Evolutionary conservation across 2,797 vertebrate species (phyloP).

Genomic region (Pelodytes ibericus): DNA sequence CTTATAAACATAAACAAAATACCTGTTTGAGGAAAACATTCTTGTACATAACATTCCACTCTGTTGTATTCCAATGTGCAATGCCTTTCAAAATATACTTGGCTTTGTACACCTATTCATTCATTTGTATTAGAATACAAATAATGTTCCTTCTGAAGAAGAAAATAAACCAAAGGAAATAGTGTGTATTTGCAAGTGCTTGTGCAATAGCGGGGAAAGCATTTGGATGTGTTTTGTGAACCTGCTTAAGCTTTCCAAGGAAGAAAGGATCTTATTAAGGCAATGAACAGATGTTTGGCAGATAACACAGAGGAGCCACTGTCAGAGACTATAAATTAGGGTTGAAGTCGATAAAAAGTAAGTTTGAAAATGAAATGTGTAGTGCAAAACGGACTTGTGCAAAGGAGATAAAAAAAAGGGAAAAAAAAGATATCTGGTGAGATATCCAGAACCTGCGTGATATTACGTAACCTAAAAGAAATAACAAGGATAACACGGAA

Average conservation of each 20-base stretch:
- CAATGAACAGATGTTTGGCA: constrained; percentile 72
- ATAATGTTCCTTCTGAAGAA: too few relatives aligned
- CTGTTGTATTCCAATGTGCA: too few relatives aligned
- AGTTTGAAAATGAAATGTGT: constrained; percentile 59
- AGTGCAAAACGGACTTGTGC: constrained; percentile 66
- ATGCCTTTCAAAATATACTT: too few relatives aligned
- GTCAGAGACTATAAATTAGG: constrained; percentile 70
- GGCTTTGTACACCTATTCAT: too few relatives aligned
- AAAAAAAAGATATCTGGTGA: constrained; percentile 61
- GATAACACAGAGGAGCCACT: constrained; percentile 69
- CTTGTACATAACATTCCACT: too few relatives aligned
- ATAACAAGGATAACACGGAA: constrained; percentile 16
- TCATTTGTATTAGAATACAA: too few relatives aligned
- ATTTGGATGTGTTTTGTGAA: constrained; percentile 57
- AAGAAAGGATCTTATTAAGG: constrained; percentile 68
- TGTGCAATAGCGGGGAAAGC: constrained; percentile 58
- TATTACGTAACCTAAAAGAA: constrained; percentile 17
- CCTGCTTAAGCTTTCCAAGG: constrained; percentile 62
- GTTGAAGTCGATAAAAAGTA: constrained; percentile 59
- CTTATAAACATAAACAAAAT: too few relatives aligned
- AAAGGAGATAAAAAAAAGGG: constrained; percentile 66
- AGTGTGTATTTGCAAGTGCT: constrained; percentile 52
- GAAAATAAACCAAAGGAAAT: constrained; percentile 31
- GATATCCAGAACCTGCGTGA: constrained; percentile 1
- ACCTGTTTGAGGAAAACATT: too few relatives aligned